Conservation (phyloP, 2,888 invertebrate species). For the Epinotia demarniana region DNA sequence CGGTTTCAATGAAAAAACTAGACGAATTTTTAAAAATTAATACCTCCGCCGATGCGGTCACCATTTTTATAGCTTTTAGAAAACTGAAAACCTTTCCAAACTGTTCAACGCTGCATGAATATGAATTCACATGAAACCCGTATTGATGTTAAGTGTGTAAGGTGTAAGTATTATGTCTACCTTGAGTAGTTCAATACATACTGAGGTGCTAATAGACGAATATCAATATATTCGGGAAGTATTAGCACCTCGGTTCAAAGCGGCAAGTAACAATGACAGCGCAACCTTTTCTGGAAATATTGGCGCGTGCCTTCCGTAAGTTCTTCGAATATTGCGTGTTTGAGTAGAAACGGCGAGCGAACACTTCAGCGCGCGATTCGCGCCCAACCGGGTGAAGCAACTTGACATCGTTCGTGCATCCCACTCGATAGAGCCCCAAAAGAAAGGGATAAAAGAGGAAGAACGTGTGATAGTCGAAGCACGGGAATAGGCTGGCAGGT, state of each 20-base stretch:
- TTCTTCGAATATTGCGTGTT: constrained; percentile 47
- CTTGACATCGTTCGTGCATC: constrained; percentile 10
- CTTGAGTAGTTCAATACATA: too few relatives aligned
- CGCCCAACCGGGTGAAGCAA: neutral
- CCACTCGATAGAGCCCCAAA: constrained; percentile 4
- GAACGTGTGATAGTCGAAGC: constrained; percentile 9
- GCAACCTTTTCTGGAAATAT: constrained; percentile 40
- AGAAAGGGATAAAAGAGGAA: constrained; percentile 16
- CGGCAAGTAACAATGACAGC: constrained; percentile 17
- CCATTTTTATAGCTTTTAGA: neutral
- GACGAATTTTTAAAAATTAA: constrained; percentile 20
- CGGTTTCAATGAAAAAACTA: constrained; percentile 10
- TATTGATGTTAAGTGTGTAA: neutral
- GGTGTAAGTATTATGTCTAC: too few relatives aligned
- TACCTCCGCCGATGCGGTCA: neutral
- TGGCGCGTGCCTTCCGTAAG: constrained; percentile 47
- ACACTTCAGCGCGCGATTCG: constrained; percentile 19
- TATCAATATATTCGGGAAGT: neutral
- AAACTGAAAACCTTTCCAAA: neutral
- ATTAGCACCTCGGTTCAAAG: constrained; percentile 18
- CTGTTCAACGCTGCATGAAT: neutral
- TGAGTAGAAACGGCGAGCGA: constrained; percentile 37
- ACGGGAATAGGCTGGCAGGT: constrained; percentile 43
- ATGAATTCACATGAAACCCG: neutral
- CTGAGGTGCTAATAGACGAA: too few relatives aligned